Evolutionary conservation across 2,113 vertebrate genomes (phyloP).

Genomic region (Engystomops pustulosus): DNA sequence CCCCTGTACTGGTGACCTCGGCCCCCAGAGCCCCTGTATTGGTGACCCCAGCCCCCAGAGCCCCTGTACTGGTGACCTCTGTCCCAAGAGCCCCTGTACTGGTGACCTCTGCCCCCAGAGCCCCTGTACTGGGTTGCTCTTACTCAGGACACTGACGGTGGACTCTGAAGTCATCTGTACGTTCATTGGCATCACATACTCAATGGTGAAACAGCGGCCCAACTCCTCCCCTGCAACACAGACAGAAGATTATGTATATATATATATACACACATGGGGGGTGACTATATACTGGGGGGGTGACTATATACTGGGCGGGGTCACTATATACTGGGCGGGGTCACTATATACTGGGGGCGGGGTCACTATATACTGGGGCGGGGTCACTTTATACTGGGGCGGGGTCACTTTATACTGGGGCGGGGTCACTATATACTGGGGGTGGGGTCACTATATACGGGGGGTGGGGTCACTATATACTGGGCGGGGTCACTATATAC

Average conservation of each 20-base stretch:
- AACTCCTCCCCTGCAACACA: constrained; percentile 84
- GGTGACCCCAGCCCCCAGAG: background rate
- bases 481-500: background rate
- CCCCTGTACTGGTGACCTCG: no score
- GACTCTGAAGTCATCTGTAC: constrained; percentile 93
- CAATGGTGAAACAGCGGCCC: constrained; percentile 93
- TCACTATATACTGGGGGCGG: background rate
- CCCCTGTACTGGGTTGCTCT: constrained; percentile 64
- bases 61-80: background rate
- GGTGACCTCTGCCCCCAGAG: background rate
- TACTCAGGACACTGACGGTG: constrained; percentile 92
- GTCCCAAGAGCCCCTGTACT: background rate
- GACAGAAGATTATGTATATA: no score
- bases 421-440: background rate
- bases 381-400: background rate
- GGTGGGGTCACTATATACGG: background rate
- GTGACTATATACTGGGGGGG: background rate
- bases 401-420: no score
- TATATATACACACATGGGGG: background rate
- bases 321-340: background rate
- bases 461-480: background rate
- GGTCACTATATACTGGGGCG: background rate
- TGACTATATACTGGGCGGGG: background rate
- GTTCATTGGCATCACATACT: constrained; percentile 94
- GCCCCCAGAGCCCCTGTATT: no score